Evolutionary conservation across 2,113 vertebrate genomes (phyloP).

Genomic region (Maccullochella peelii): DNA sequence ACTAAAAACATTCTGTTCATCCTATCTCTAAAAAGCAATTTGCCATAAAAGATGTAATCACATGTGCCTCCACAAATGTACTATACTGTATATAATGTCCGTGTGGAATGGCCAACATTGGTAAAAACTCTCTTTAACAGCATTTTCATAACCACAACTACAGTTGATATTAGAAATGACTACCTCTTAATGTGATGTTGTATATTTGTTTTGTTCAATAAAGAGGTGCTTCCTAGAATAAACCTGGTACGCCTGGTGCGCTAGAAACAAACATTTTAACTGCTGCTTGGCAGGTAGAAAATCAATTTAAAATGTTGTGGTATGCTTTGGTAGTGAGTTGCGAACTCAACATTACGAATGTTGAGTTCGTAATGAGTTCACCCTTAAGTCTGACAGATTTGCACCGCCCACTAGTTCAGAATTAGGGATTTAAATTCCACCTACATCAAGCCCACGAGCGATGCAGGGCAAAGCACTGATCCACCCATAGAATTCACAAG

Average conservation of each 20-base stretch:
- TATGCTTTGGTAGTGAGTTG: not conserved
- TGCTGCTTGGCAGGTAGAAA: slow-evolving; percentile 2
- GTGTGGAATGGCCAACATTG: not conserved
- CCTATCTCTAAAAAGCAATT: slow-evolving; percentile 7
- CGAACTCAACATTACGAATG: too few species aligned
- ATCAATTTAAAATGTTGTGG: not conserved
- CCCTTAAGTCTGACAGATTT: slow-evolving; percentile 18
- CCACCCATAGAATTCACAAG: slow-evolving; percentile 7
- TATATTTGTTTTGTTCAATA: not conserved
- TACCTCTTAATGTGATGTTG: slow-evolving; percentile 19
- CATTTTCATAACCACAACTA: slow-evolving; percentile 17
- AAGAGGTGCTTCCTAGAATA: not conserved
- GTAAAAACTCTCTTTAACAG: slow-evolving; percentile 15
- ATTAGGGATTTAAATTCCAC: slow-evolving; percentile 32
- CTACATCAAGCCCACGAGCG: slow-evolving; percentile 21
- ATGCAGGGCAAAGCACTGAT: not conserved
- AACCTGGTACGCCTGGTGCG: not conserved
- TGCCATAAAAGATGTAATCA: slow-evolving; percentile 49
- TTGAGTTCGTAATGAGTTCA: too few species aligned
- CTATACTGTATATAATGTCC: not conserved
- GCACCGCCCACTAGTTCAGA: slow-evolving; percentile 22
- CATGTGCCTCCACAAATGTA: slow-evolving; percentile 19
- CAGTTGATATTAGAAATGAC: not conserved
- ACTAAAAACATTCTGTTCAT: slow-evolving; percentile 24
- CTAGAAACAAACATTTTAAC: not conserved